phyloP scores from a whole-genome alignment of 2,888 invertebrate genomes.

The Kuschelorhynchus macadamiae region DNA sequence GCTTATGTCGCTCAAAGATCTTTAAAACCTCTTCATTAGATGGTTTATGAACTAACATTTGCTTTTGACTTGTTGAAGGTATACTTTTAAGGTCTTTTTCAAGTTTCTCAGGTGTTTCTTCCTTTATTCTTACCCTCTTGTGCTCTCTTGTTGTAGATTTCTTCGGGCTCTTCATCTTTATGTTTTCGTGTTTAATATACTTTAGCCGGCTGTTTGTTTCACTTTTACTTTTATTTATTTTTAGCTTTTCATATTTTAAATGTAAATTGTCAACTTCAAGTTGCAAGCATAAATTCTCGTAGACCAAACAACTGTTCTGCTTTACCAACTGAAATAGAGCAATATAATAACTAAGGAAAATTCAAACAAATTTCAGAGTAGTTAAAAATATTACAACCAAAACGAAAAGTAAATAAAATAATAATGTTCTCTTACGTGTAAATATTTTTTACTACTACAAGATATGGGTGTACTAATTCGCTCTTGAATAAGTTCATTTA shows the following conservation, averaged over 20 bases:
- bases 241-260: constrained; percentile 59
- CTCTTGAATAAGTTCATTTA: constrained; percentile 61
- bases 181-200: constrained; percentile 53
- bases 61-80: constrained; percentile 21
- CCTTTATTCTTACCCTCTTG: constrained; percentile 52
- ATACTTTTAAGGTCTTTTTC: constrained; percentile 51
- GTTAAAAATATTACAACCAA: too few species aligned
- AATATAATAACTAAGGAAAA: background rate
- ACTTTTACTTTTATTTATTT: constrained; percentile 57
- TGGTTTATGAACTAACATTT: constrained; percentile 24
- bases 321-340: constrained; percentile 62
- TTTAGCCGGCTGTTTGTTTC: constrained; percentile 62
- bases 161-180: constrained; percentile 21
- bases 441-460: constrained; percentile 66
- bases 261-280: constrained; percentile 63
- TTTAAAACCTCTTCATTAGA: constrained; percentile 54
- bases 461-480: constrained; percentile 62
- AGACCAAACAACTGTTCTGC: constrained; percentile 66
- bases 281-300: constrained; percentile 66
- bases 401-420: too few species aligned
- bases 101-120: constrained; percentile 55
- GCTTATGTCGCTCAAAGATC: constrained; percentile 58
- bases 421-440: constrained; percentile 60
- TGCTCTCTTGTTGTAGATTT: constrained; percentile 37
- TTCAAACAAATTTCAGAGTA: too few species aligned